These are phyloP conservation scores for Pygmarrhopalites habei DNA, from an alignment of 1,140 invertebrate species.

Conservation along the genomic window DNA sequence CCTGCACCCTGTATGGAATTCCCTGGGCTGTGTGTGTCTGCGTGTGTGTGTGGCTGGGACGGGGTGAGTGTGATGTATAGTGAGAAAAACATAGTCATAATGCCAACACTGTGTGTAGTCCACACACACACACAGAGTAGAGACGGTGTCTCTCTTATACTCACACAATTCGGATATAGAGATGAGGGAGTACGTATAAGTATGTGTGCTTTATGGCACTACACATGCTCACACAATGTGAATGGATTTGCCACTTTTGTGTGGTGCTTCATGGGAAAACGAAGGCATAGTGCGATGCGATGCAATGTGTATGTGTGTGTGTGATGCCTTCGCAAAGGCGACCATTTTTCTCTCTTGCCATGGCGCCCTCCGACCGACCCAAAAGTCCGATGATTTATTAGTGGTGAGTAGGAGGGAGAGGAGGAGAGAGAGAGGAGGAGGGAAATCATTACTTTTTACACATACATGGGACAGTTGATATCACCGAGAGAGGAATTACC, in stretches of 20 bases:
- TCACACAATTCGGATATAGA: background rate
- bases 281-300: no score
- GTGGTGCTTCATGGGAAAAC: background rate
- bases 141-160: background rate
- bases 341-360: slow-evolving; percentile 13
- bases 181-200: background rate
- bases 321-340: background rate
- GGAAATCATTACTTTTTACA: no score
- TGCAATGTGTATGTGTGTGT: background rate
- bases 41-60: background rate
- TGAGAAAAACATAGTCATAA: no score
- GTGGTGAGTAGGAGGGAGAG: slow-evolving; percentile 9
- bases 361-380: background rate
- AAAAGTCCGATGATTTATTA: slow-evolving; percentile 11
- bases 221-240: slow-evolving; percentile 29
- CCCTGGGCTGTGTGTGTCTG: no score
- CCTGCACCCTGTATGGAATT: no score
- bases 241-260: slow-evolving; percentile 9
- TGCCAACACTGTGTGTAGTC: no score
- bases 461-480: no score
- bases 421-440: slow-evolving; percentile 2
- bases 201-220: slow-evolving; percentile 29
- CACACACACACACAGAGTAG: no score
- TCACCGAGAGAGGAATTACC: no score
- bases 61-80: no score